phyloP scores from a whole-genome alignment of 2,888 invertebrate genomes.

The Trichogramma evanescens region DNA sequence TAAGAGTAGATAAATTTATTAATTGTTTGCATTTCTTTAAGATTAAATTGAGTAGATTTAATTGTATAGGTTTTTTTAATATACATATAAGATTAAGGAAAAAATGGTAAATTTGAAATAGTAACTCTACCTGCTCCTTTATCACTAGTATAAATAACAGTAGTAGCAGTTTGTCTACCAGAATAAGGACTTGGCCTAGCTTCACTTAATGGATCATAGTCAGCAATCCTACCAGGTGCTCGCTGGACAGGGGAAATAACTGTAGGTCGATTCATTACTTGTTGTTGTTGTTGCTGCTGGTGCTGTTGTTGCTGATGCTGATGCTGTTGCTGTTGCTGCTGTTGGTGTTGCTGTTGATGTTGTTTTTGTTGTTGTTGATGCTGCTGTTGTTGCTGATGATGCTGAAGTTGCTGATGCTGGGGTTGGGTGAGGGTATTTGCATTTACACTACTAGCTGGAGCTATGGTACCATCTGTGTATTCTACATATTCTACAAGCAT shows the following conservation, averaged over 20 bases:
- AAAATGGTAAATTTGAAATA: neutral
- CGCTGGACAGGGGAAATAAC: constrained; percentile 39
- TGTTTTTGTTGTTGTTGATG: constrained; percentile 19
- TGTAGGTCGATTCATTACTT: constrained; percentile 29
- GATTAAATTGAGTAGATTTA: neutral
- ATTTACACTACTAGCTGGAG: constrained; percentile 37
- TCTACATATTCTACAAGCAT: constrained; percentile 41
- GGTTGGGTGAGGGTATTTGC: constrained; percentile 27
- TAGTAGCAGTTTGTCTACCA: constrained; percentile 67
- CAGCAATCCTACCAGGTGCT: constrained; percentile 69
- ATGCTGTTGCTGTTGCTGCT: constrained; percentile 6
- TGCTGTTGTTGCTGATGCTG: neutral
- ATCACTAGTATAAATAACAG: constrained; percentile 78
- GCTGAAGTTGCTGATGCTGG: constrained; percentile 3
- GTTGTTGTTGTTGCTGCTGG: constrained; percentile 4
- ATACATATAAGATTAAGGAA: neutral
- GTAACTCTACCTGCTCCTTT: constrained; percentile 54
- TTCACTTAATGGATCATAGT: constrained; percentile 71
- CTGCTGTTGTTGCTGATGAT: neutral
- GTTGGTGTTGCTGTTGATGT: constrained; percentile 24
- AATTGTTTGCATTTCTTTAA: neutral
- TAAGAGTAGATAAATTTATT: too few relatives aligned
- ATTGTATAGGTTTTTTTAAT: neutral
- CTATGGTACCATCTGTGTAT: constrained; percentile 43
- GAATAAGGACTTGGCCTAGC: constrained; percentile 66